Base-by-base conservation (phyloP, 2,113 vertebrate species). In the Puffinus mauretanicus region DNA sequence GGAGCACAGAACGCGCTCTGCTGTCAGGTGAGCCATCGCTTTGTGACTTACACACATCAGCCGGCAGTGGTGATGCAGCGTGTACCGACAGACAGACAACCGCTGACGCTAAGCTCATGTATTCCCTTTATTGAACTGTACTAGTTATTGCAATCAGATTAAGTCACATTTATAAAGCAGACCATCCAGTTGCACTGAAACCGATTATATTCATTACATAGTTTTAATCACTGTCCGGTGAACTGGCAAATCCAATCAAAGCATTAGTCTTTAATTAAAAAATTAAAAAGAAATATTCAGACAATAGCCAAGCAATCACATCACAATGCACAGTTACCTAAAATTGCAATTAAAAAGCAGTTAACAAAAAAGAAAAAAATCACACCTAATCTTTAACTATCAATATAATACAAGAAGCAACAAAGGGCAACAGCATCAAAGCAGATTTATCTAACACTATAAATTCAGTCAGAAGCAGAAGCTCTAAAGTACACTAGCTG, bases 121-220 rank as follows among this genome's bases (percentile, higher is more conserved):
- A 97, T 98, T 98, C 97, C 98, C 98, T 99, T 99, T 99, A 99
- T 99, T 99, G 98, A 98, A 99, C 98, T 98, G 98, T 99, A 99
- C 99, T 99, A 99, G 99, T 99, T 99, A 99, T 99, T 99, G 99
- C 99, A 99, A 99, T 99, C 99, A 99, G 99, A 99, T 99, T 98
- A 98, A 99, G 99, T 99, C 99, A 99, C 99, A 99, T 99, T 99
- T 99, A 99, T 99, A 99, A 99, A 99, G 99, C 99, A 99, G 98
- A 98, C 99, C 99, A 99, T 99, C 99, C 99, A 99, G 99, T 99
- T 98, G 99, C 98, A 99, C 98, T 98, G 98, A 99, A 99, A 99
- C 99, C 94, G 97, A 99, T 99, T 98, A 99, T 99, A 99, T 98
- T 99, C 98, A 99, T 99, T 99, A 99, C 99, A 99, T 98, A 99